Percentiles rank a stretch among this genome's conserved stretches.
These are phyloP conservation scores for Furnarius figulus DNA, from an alignment of 2,113 vertebrate species.

Conservation along the genomic window DNA sequence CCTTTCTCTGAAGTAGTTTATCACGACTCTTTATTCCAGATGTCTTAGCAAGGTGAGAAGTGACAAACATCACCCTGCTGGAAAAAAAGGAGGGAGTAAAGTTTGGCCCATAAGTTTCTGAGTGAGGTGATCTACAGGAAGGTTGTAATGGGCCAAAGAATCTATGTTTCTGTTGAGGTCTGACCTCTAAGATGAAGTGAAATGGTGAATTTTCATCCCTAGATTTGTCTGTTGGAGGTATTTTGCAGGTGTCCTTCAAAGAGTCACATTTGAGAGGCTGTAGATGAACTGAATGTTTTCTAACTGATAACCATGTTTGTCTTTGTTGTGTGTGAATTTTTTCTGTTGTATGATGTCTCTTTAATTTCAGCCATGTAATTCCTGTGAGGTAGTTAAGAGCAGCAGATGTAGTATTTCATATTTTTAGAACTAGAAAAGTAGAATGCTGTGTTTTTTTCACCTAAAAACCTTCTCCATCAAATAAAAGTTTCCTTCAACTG, in stretches of 20 bases:
- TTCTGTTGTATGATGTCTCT: neutral
- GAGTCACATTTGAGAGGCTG: neutral
- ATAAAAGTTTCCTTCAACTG: neutral
- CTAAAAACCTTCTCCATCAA: neutral
- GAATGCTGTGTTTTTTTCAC: neutral
- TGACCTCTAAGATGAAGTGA: neutral
- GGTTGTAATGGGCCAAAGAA: neutral
- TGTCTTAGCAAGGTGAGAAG: neutral
- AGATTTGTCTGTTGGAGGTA: neutral
- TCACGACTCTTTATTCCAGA: neutral
- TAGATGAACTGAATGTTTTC: neutral
- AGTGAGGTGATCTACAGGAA: neutral
- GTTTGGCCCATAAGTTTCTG: neutral
- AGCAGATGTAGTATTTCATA: neutral
- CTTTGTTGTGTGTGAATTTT: neutral
- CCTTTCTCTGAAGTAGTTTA: neutral
- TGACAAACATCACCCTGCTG: neutral
- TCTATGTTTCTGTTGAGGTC: neutral
- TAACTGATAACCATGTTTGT: neutral
- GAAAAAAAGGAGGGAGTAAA: neutral
- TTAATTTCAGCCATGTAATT: neutral
- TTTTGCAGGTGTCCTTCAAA: neutral
- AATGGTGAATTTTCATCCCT: neutral
- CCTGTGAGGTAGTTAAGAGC: neutral
- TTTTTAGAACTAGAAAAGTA: neutral